Conservation (phyloP, 2,888 invertebrate genomes). For the Rotaria sp. region DNA sequence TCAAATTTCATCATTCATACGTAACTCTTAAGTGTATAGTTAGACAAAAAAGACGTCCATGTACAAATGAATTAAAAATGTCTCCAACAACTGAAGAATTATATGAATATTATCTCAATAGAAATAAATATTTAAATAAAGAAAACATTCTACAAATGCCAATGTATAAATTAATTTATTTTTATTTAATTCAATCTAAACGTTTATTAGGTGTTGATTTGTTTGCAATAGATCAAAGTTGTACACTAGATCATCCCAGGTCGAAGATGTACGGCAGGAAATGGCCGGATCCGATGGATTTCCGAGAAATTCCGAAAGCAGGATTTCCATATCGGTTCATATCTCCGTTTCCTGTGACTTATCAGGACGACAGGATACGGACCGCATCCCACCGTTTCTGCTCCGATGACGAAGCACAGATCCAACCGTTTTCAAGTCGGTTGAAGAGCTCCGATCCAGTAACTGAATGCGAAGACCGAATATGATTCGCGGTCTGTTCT, state of each 20-base stretch:
- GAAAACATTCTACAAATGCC: neutral
- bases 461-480: too few species aligned
- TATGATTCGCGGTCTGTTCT: too few species aligned
- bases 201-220: neutral
- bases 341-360: too few species aligned
- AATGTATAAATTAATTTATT: neutral
- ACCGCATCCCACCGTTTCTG: too few species aligned
- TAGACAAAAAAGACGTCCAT: neutral
- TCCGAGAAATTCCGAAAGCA: too few species aligned
- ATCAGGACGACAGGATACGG: too few species aligned
- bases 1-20: neutral
- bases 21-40: neutral
- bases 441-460: too few species aligned
- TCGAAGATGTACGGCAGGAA: too few species aligned
- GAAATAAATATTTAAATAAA: neutral
- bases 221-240: neutral
- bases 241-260: neutral
- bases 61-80: conserved; percentile 1
- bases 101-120: neutral
- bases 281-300: too few species aligned
- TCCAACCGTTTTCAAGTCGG: too few species aligned
- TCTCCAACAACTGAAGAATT: neutral
- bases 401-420: too few species aligned
- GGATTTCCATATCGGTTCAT: too few species aligned
- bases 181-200: neutral